Percentiles rank a stretch among this genome's conserved stretches.
These are phyloP conservation scores for Pogoniulus pusillus DNA, from an alignment of 2,797 vertebrate species.

Conservation along the genomic window DNA sequence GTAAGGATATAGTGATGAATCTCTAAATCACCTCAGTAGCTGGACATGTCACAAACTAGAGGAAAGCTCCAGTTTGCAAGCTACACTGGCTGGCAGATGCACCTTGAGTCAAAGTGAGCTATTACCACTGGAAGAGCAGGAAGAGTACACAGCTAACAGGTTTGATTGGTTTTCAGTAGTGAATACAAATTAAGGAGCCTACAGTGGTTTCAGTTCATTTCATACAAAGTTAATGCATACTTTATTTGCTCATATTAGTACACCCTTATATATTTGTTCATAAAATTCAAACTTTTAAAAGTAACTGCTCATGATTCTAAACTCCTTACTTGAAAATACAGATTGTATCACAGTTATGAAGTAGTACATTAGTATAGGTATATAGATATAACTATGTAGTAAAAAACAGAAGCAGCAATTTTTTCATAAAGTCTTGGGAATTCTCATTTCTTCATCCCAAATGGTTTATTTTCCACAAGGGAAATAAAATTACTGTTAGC, in stretches of 20 bases:
- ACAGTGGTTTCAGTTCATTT: not conserved
- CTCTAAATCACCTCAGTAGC: not conserved
- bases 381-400: not conserved
- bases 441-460: not conserved
- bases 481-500: not conserved
- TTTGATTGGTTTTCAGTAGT: not conserved
- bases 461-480: not conserved
- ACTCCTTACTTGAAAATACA: not conserved
- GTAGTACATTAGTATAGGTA: not conserved
- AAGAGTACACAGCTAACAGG: not conserved
- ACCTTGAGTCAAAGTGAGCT: not conserved
- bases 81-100: not conserved
- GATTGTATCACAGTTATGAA: not conserved
- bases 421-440: not conserved
- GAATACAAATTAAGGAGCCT: not conserved
- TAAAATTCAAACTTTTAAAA: not conserved
- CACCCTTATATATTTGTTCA: not conserved
- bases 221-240: not conserved
- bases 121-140: not conserved
- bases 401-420: not conserved
- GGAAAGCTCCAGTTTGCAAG: not conserved
- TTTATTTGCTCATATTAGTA: not conserved
- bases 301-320: not conserved
- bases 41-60: not conserved
- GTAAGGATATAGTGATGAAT: not conserved